phyloP scores from a whole-genome alignment of 2,888 invertebrate species.

The Eubasilissa splendida region DNA sequence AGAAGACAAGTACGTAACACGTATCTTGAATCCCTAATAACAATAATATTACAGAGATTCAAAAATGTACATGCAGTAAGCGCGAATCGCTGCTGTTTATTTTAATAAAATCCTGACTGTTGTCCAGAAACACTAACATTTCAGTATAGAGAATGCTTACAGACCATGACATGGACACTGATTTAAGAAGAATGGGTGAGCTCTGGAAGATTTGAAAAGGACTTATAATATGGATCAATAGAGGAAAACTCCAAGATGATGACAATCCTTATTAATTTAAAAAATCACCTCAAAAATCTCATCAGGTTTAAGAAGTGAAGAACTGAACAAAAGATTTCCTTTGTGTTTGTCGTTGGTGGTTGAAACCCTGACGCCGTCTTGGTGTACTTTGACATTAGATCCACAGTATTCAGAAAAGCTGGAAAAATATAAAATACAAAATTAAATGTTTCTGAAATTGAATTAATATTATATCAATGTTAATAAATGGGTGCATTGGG shows the following conservation, averaged over 20 bases:
- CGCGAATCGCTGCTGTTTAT: background rate
- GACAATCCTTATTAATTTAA: background rate
- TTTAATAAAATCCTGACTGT: background rate
- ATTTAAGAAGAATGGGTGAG: too few species aligned
- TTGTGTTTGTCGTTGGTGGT: slow-evolving; percentile 68
- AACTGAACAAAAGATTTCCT: slow-evolving; percentile 78
- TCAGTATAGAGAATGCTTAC: too few species aligned
- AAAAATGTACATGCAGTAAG: background rate
- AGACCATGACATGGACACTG: too few species aligned
- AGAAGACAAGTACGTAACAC: too few species aligned
- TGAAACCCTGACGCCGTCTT: slow-evolving; percentile 78
- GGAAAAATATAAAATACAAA: slow-evolving; percentile 22
- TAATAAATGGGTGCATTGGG: too few species aligned
- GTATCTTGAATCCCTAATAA: background rate
- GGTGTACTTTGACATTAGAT: slow-evolving; percentile 79
- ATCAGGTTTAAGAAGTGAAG: slow-evolving; percentile 79
- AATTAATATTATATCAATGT: too few species aligned
- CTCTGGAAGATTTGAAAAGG: too few species aligned
- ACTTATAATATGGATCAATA: too few species aligned
- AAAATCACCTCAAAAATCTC: slow-evolving; percentile 83
- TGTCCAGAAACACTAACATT: too few species aligned
- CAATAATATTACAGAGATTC: background rate
- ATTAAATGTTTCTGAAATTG: background rate
- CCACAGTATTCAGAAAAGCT: slow-evolving; percentile 79
- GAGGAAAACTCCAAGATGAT: too few species aligned